Percentiles rank a stretch among this genome's conserved stretches.
Evolutionary conservation across 2,113 vertebrate species (phyloP).

Genomic region (Hoplias malabaricus): DNA sequence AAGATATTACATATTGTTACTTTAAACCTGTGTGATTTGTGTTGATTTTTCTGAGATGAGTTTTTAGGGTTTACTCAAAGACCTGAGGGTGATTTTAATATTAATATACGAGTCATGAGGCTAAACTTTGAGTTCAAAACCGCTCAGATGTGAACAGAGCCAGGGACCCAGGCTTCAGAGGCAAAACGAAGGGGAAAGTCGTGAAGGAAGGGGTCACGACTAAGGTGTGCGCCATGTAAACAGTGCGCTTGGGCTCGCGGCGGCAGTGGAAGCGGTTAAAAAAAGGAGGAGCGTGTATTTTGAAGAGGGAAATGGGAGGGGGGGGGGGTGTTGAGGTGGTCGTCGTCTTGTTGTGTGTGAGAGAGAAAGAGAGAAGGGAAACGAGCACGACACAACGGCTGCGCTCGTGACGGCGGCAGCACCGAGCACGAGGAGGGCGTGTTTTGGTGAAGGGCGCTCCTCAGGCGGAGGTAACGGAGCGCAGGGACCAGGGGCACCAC

Average conservation of each 20-base stretch:
- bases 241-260: background rate
- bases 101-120: too few relatives aligned
- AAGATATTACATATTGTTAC: too few relatives aligned
- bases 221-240: background rate
- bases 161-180: too few relatives aligned
- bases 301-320: too few relatives aligned
- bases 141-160: too few relatives aligned
- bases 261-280: slow-evolving; percentile 31
- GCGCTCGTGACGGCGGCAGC: slow-evolving; percentile 16
- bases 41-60: too few relatives aligned
- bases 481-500: background rate
- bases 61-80: too few relatives aligned
- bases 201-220: too few relatives aligned
- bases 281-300: slow-evolving; percentile 46
- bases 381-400: slow-evolving; percentile 9
- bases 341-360: slow-evolving; percentile 28
- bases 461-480: slow-evolving; percentile 21
- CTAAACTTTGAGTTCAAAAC: too few relatives aligned
- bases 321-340: background rate
- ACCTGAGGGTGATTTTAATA: too few relatives aligned
- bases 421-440: slow-evolving; percentile 7
- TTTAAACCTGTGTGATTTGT: too few relatives aligned
- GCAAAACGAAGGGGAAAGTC: background rate
- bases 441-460: slow-evolving; percentile 16
- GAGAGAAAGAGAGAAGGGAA: too few relatives aligned